phyloP scores from a whole-genome alignment of 2,888 invertebrate species.

The Xylota sylvarum region DNA sequence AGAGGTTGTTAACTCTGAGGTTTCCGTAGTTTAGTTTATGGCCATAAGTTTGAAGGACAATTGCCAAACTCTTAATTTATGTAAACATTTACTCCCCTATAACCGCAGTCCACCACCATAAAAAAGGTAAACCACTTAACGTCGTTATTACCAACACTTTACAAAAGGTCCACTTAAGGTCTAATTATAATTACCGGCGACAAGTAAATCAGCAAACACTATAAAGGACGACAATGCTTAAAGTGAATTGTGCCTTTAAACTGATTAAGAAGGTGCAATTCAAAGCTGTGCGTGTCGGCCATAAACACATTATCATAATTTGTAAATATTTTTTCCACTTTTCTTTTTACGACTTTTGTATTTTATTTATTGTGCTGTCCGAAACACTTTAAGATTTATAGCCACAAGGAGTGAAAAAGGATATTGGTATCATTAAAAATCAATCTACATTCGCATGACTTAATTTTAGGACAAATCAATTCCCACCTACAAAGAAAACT shows the following conservation, averaged over 20 bases:
- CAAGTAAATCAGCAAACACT: background rate
- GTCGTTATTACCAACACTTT: background rate
- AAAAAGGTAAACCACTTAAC: conserved; percentile 2
- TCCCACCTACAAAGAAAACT: background rate
- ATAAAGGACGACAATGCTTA: background rate
- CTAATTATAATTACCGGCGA: conserved; percentile 10
- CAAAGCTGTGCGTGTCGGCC: conserved; percentile 17
- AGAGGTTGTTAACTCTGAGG: background rate
- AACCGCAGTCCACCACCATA: background rate
- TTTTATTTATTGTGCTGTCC: background rate
- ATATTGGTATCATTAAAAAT: background rate
- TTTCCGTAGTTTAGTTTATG: background rate
- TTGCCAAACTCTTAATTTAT: background rate
- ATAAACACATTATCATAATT: conserved; percentile 27
- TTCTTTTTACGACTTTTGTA: background rate
- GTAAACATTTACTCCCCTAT: background rate
- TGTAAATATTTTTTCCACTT: conserved; percentile 21
- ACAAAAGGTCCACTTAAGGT: conserved; percentile 12
- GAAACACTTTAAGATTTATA: conserved; percentile 1
- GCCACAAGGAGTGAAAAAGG: background rate
- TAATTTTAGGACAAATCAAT: background rate
- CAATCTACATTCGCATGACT: too few relatives aligned
- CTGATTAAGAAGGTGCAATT: conserved; percentile 17
- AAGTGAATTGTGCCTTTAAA: conserved; percentile 29
- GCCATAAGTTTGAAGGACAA: conserved; percentile 3